These are phyloP conservation scores for Acromyrmex echinatior DNA, from an alignment of 1,140 invertebrate genomes.

Conservation along the genomic window DNA sequence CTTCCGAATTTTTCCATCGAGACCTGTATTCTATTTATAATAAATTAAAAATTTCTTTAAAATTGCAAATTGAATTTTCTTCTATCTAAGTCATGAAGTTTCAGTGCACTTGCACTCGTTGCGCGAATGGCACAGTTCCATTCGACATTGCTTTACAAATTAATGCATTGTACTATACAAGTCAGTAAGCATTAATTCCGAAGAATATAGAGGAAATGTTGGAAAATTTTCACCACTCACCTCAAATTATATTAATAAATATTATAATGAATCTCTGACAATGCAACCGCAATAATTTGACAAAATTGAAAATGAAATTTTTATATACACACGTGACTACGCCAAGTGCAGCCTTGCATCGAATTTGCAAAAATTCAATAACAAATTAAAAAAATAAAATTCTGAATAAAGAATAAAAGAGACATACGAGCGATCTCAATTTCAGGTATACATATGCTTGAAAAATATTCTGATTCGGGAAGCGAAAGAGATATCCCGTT, in stretches of 20 bases:
- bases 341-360: neutral
- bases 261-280: neutral
- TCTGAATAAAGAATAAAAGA: neutral
- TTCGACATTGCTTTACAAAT: constrained; percentile 20
- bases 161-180: neutral
- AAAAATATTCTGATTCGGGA: neutral
- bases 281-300: neutral
- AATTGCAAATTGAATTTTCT: neutral
- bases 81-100: constrained; percentile 10
- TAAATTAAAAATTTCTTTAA: neutral
- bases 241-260: neutral
- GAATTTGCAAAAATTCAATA: neutral
- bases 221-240: neutral
- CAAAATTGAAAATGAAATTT: constrained; percentile 1
- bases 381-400: neutral
- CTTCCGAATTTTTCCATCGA: neutral
- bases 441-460: neutral
- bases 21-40: neutral
- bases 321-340: neutral
- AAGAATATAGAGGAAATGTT: neutral
- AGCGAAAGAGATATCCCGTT: neutral
- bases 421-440: neutral
- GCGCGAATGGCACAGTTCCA: neutral
- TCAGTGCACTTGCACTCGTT: constrained; percentile 25
- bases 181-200: constrained; percentile 4